These are phyloP conservation scores for Minunthozetes semirufus DNA, from an alignment of 2,888 invertebrate genomes.

Conservation along the genomic window DNA sequence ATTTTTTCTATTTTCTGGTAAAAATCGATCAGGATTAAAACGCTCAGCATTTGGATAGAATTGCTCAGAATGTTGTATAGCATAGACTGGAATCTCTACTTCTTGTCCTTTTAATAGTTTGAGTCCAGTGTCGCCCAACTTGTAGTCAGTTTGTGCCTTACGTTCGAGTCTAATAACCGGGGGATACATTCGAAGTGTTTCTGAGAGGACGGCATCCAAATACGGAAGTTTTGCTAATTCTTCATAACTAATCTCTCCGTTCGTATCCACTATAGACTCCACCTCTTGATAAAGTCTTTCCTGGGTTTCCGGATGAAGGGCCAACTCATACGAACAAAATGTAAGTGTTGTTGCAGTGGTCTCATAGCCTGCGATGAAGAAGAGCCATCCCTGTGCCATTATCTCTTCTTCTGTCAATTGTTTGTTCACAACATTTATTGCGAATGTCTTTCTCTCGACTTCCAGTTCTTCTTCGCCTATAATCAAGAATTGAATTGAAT, in stretches of 20 bases:
- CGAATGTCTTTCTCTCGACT: not conserved
- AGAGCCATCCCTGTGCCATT: not conserved
- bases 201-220: slow-evolving; percentile 32
- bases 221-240: slow-evolving; percentile 7
- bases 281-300: slow-evolving; percentile 18
- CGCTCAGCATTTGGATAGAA: slow-evolving; percentile 58
- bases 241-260: slow-evolving; percentile 25
- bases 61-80: slow-evolving; percentile 58
- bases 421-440: not conserved
- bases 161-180: slow-evolving; percentile 24
- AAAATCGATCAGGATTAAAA: slow-evolving; percentile 54
- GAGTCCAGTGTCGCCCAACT: slow-evolving; percentile 8
- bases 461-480: not conserved
- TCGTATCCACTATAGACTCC: slow-evolving; percentile 46
- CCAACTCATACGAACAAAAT: slow-evolving; percentile 15
- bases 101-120: slow-evolving; percentile 44
- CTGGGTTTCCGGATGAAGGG: slow-evolving; percentile 22
- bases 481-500: not conserved
- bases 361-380: slow-evolving; percentile 29
- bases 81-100: slow-evolving; percentile 55
- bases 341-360: slow-evolving; percentile 27
- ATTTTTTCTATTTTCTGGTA: slow-evolving; percentile 39
- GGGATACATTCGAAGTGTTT: slow-evolving; percentile 30
- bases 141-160: not conserved
- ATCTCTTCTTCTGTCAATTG: slow-evolving; percentile 10